Evolutionary conservation across 2,888 invertebrate genomes (phyloP).

Genomic region (Tachina fera): DNA sequence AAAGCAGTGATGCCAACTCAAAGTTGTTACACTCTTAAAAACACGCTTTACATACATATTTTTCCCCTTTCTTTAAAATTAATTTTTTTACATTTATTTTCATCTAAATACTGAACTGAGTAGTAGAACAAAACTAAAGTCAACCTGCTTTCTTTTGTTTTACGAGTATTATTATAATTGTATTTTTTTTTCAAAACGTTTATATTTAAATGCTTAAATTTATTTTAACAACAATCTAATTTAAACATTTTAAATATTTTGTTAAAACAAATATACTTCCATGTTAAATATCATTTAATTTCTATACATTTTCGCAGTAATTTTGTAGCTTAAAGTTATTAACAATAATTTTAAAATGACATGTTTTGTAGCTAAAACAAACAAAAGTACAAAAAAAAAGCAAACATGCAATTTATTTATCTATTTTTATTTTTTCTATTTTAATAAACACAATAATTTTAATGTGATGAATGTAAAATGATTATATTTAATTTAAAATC

Average conservation of each 20-base stretch:
- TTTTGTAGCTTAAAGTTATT: slow-evolving; percentile 49
- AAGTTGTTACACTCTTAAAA: too few species aligned
- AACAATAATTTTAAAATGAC: slow-evolving; percentile 68
- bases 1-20: too few species aligned
- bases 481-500: slow-evolving; percentile 60
- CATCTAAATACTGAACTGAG: not conserved
- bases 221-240: slow-evolving; percentile 46
- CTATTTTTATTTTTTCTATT: not conserved
- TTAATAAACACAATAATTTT: slow-evolving; percentile 61
- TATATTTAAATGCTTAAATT: slow-evolving; percentile 32
- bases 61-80: too few species aligned
- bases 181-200: not conserved
- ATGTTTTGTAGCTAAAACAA: slow-evolving; percentile 47
- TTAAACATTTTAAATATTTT: slow-evolving; percentile 64
- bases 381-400: slow-evolving; percentile 20
- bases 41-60: too few species aligned
- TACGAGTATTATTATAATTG: not conserved
- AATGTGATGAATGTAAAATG: slow-evolving; percentile 60
- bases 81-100: too few species aligned
- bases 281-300: slow-evolving; percentile 51
- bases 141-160: not conserved
- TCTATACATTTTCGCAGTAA: slow-evolving; percentile 40
- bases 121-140: not conserved
- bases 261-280: slow-evolving; percentile 64
- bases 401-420: slow-evolving; percentile 62